Evolutionary conservation across 1,140 invertebrate species (phyloP).

Genomic region (Goniozus legneri): DNA sequence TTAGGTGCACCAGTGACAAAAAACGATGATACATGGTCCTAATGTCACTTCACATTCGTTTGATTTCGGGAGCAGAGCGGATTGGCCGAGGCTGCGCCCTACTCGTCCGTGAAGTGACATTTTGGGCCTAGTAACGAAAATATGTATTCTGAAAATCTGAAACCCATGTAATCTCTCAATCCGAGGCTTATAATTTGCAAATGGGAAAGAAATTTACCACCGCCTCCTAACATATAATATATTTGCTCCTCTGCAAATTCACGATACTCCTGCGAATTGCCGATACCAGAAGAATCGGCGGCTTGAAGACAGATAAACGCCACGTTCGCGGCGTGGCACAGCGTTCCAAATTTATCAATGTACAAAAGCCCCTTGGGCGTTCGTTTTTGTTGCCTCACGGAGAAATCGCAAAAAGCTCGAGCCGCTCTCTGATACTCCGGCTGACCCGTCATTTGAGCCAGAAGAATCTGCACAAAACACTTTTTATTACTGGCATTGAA

Average conservation of each 20-base stretch:
- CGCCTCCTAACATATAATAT: conserved; percentile 61
- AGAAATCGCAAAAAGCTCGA: conserved; percentile 55
- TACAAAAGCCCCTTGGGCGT: conserved; percentile 60
- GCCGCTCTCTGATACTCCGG: conserved; percentile 51
- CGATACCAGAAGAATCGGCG: conserved; percentile 44
- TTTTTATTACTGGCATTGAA: too few species aligned
- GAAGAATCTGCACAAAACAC: conserved; percentile 43
- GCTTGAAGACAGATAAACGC: conserved; percentile 59
- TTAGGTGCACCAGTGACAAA: too few species aligned
- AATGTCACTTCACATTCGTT: too few species aligned
- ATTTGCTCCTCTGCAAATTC: conserved; percentile 63
- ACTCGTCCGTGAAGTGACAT: too few species aligned
- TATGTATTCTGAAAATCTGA: too few species aligned
- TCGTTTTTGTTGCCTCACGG: conserved; percentile 46
- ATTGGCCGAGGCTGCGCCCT: too few species aligned
- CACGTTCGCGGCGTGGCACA: conserved; percentile 59
- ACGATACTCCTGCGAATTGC: conserved; percentile 44
- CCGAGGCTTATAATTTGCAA: too few species aligned
- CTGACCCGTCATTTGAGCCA: conserved; percentile 52
- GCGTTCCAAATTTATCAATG: conserved; percentile 58
- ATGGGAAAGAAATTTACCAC: conserved; percentile 21
- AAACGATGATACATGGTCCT: too few species aligned
- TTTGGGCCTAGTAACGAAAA: too few species aligned
- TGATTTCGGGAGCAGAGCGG: too few species aligned
- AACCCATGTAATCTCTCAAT: too few species aligned